A percentile compares a stretch with the other conserved stretches of the same genome.
phyloP scores from a whole-genome alignment of 2,797 vertebrate genomes.

The Cephalopachus bancanus region DNA sequence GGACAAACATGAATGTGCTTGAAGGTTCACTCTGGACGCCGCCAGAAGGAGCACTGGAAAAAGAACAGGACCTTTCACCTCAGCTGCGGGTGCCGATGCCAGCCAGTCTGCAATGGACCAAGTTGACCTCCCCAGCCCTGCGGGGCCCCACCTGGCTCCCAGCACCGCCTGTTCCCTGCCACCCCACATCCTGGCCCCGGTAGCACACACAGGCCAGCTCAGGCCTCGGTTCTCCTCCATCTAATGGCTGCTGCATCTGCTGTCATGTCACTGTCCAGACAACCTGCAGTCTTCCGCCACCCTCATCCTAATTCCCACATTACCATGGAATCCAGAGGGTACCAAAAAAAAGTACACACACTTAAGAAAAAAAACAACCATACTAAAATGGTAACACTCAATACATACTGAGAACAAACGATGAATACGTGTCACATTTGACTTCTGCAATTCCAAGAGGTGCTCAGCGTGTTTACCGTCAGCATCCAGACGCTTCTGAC shows the following conservation, averaged over 20 bases:
- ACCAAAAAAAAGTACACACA: too few species aligned
- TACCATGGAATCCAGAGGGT: not conserved
- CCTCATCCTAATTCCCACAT: not conserved
- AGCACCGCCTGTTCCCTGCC: not conserved
- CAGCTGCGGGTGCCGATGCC: not conserved
- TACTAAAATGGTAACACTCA: too few species aligned
- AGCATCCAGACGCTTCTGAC: too few species aligned
- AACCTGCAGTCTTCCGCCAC: not conserved
- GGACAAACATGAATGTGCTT: not conserved
- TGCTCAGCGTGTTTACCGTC: too few species aligned
- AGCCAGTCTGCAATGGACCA: not conserved
- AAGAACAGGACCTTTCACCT: not conserved
- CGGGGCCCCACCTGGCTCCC: not conserved
- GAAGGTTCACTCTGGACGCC: constrained; percentile 12
- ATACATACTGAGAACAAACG: too few species aligned
- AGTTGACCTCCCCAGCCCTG: not conserved
- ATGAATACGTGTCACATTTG: too few species aligned
- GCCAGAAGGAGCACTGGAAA: constrained; percentile 32
- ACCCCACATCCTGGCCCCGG: not conserved
- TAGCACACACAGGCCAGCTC: not conserved
- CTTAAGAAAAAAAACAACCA: too few species aligned
- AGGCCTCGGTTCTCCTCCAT: not conserved
- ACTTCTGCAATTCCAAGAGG: too few species aligned
- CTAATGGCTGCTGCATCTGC: not conserved
- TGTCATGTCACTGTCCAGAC: not conserved